phyloP scores from a whole-genome alignment of 2,888 invertebrate species.

The Rhagonycha lutea region DNA sequence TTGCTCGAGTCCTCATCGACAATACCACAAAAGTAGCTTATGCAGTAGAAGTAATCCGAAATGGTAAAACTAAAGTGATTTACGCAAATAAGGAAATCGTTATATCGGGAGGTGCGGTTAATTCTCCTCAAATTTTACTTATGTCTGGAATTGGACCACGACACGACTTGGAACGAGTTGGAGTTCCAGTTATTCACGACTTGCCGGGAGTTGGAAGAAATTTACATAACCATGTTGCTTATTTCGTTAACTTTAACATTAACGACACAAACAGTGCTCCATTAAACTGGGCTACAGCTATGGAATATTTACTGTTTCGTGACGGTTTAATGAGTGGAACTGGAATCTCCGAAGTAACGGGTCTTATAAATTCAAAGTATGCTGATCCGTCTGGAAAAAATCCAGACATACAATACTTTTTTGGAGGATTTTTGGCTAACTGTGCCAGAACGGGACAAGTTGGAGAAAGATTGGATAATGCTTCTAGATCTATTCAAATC shows the following conservation, averaged over 20 bases:
- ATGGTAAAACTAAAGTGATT: constrained; percentile 62
- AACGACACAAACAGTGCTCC: constrained; percentile 84
- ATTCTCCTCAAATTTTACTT: constrained; percentile 90
- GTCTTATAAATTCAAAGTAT: constrained; percentile 79
- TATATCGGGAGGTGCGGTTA: constrained; percentile 78
- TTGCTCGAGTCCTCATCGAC: constrained; percentile 75
- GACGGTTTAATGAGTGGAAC: constrained; percentile 91
- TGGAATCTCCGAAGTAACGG: constrained; percentile 86
- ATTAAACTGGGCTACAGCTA: constrained; percentile 90
- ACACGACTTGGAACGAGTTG: constrained; percentile 64
- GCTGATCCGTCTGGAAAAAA: constrained; percentile 74
- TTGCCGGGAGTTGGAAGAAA: constrained; percentile 84
- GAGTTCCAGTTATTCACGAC: constrained; percentile 71
- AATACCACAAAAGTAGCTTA: constrained; percentile 73
- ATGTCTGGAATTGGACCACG: constrained; percentile 87
- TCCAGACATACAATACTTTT: constrained; percentile 86
- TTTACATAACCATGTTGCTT: constrained; percentile 85
- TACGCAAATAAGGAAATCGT: constrained; percentile 73
- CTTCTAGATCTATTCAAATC: constrained; percentile 71
- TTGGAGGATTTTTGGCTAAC: constrained; percentile 84
- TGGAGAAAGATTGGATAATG: constrained; percentile 73
- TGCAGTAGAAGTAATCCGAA: constrained; percentile 73
- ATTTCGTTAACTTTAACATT: constrained; percentile 76
- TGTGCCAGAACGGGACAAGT: constrained; percentile 87
- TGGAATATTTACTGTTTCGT: constrained; percentile 86